Base-by-base conservation (phyloP, 1,140 invertebrate genomes). In the Drosophila grimshawi region DNA sequence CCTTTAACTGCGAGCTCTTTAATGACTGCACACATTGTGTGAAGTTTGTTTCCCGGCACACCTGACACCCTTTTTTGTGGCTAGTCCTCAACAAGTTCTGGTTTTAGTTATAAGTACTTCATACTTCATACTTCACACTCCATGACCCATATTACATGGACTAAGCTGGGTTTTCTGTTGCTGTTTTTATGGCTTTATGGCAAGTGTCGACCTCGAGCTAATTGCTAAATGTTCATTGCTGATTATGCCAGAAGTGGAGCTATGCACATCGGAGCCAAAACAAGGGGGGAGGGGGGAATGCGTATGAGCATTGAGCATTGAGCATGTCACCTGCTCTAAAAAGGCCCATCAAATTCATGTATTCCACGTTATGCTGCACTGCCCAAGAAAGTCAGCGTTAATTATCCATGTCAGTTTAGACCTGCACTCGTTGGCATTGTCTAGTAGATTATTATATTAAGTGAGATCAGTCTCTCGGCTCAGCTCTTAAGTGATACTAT, bases 171-270 rank as follows among this genome's bases (percentile, higher is more conserved):
- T 30, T 32, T 27, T 33, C 27, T 49, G 5, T 30, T 32, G 6
- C 4, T 63, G 19, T 8, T 56, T 66, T 66, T 30, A 45, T 76
- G 19, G 19, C 19, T 76, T 48, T 72, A 43, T 67, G 56, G 46
- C 56, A 76, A 74, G 61, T 80, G 78, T 53, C 74, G 61, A 64
- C 51, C 49, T 46, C 41, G 72, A 67, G 77, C 85, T 83, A 88
- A 86, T 86, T 86, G 80, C 39, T 43, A 43, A 43, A 43, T n/a
- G 77, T 80, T 83, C 83, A 86, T 86, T 86, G 83, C 71, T 73
- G 75, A 51, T 60, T 66, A 49, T 80, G 78, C 11, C 7, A 32
- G 30, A 19, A 33, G 32, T 33, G 32, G 19, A 19, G 19, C 19
- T 19, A 19, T 19, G 19, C 78, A 77, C 53, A 72, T 49, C 52